Percentiles rank a stretch among this genome's conserved stretches.
Evolutionary conservation across 2,888 invertebrate genomes (phyloP).

Genomic region (Acrobasis repandana): DNA sequence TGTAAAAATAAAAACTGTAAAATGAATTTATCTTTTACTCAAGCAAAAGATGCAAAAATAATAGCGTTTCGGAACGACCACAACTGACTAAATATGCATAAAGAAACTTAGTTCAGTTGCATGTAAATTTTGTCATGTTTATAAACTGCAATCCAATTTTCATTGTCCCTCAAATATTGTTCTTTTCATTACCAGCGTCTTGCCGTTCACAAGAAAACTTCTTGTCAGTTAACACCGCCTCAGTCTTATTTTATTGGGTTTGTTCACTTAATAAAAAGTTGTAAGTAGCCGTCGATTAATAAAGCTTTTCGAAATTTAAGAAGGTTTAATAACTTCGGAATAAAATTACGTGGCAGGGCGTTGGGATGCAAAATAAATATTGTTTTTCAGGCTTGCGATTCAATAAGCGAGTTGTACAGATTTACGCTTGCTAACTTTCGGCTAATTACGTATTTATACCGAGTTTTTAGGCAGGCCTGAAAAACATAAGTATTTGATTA

Average conservation of each 20-base stretch:
- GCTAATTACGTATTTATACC: constrained; percentile 28
- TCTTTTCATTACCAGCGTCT: constrained; percentile 17
- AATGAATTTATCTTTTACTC: too few relatives aligned
- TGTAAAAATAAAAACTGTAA: too few relatives aligned
- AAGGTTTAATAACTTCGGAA: constrained; percentile 53
- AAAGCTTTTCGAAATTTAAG: constrained; percentile 52
- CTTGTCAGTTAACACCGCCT: constrained; percentile 22
- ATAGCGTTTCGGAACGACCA: too few relatives aligned
- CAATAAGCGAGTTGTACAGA: constrained; percentile 50
- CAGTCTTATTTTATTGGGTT: constrained; percentile 45
- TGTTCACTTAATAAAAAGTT: constrained; percentile 59
- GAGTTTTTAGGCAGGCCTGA: too few relatives aligned
- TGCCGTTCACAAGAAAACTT: constrained; percentile 21
- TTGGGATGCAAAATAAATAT: constrained; percentile 49
- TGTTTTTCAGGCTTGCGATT: constrained; percentile 44
- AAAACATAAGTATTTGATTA: too few relatives aligned
- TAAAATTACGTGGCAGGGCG: constrained; percentile 54
- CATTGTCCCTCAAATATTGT: neutral
- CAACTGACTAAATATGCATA: too few relatives aligned
- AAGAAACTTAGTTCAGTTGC: too few relatives aligned
- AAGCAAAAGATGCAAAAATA: too few relatives aligned
- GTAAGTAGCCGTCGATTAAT: constrained; percentile 55
- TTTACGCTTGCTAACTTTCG: constrained; percentile 42
- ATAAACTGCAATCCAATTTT: neutral
- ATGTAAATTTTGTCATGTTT: too few relatives aligned